Conservation (phyloP, 2,888 invertebrate genomes). For the Drosophila ochracea region DNA sequence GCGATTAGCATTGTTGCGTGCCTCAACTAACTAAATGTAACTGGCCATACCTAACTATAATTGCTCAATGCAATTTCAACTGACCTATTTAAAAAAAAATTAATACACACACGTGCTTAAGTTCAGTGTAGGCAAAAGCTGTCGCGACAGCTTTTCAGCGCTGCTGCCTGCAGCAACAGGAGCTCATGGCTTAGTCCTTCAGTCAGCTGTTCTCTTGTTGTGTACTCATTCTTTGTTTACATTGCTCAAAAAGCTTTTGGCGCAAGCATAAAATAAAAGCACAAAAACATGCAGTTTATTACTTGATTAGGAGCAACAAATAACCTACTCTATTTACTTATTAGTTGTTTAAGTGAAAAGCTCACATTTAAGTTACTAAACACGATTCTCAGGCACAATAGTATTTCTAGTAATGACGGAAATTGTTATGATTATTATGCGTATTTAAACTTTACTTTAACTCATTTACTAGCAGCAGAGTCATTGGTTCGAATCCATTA, state of each 20-base stretch:
- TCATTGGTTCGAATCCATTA: not conserved
- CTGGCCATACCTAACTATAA: constrained; percentile 51
- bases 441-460: constrained; percentile 20
- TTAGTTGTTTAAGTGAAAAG: not conserved
- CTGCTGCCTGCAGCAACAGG: constrained; percentile 24
- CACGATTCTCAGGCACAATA: too few relatives aligned
- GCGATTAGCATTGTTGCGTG: constrained; percentile 44
- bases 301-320: not conserved
- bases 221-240: constrained; percentile 39
- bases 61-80: constrained; percentile 38
- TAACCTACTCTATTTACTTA: not conserved
- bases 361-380: not conserved
- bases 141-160: constrained; percentile 2
- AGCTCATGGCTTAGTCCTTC: constrained; percentile 16
- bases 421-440: constrained; percentile 4
- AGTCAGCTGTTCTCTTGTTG: constrained; percentile 35
- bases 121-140: constrained; percentile 37
- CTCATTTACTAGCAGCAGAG: not conserved
- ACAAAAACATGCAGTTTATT: not conserved
- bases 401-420: not conserved
- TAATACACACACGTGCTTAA: constrained; percentile 15
- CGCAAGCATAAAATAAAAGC: constrained; percentile 9
- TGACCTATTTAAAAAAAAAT: constrained; percentile 39
- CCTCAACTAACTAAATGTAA: constrained; percentile 43
- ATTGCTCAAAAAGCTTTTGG: constrained; percentile 26